Base-by-base conservation (phyloP, 2,888 invertebrate genomes). In the Trachelus tabidus region DNA sequence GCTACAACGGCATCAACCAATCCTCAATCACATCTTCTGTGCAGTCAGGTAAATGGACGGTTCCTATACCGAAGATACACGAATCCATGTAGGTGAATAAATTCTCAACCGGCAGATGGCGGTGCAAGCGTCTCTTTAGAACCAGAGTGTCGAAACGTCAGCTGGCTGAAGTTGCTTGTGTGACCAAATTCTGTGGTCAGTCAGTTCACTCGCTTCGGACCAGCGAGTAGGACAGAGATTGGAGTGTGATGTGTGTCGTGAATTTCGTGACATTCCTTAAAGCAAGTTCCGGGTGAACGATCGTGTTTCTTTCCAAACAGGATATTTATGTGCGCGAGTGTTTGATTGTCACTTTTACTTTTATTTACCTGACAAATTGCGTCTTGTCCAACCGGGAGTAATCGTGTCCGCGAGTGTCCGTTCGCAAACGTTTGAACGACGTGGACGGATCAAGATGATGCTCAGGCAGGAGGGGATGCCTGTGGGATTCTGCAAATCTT, bases 121-220 rank as follows among this genome's bases (percentile, higher is more conserved):
- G 23, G 23, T 0, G 9, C 56, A 56, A 56, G 56, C 56, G 56
- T 56, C 56, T 56, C 56, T 56, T 56, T 56, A 9, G 56, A 56
- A 23, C 23, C 23, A 23, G 56, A 23, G 56, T 23, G 56, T 56
- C 56, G 56, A 56, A 23, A 56, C 23, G 56, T 56, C 56, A 56
- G 56, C 56, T 56, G 56, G 56, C 56, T 56, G 23, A 56, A 56
- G 56, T 56, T 56, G 15, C 56, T 56, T 56, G 23, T 9, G 56
- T 23, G 56, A 56, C 23, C 56, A 23, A 40, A 56, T 56, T 23
- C 56, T 56, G 23, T 56, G 23, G 56, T 77, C 73, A 77, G 56
- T 77, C 73, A 77, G 77, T 77, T 77, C 77, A 77, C 73, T 77
- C 77, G 77, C 73, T 74, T 74, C 77, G 35, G 69, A 74, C 74